Conservation (phyloP, 1,140 invertebrate species). For the Psix sp. region DNA sequence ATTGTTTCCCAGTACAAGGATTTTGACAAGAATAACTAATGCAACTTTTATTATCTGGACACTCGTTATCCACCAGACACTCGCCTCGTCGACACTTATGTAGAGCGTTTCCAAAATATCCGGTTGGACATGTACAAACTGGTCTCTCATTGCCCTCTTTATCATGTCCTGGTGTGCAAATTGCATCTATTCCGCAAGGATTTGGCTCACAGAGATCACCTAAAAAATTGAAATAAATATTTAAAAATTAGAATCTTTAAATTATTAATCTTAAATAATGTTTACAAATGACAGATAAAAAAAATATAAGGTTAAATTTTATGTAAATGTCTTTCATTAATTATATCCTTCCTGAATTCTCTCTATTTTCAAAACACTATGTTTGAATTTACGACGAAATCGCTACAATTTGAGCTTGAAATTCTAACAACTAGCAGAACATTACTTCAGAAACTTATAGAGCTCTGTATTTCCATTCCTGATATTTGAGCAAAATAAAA, state of each 20-base stretch:
- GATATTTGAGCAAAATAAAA: too few species aligned
- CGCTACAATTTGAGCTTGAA: too few species aligned
- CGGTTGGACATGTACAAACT: constrained; percentile 87
- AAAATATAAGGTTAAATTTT: too few species aligned
- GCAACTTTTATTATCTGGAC: constrained; percentile 83
- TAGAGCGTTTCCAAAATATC: constrained; percentile 89
- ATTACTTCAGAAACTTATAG: too few species aligned
- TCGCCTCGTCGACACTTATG: constrained; percentile 84
- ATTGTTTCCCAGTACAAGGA: constrained; percentile 86
- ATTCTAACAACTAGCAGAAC: too few species aligned
- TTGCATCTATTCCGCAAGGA: constrained; percentile 89
- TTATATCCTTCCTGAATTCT: too few species aligned
- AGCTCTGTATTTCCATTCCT: too few species aligned
- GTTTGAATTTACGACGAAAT: too few species aligned
- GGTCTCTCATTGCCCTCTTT: constrained; percentile 87
- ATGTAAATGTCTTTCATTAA: too few species aligned
- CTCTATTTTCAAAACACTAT: too few species aligned
- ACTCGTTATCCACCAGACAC: constrained; percentile 85
- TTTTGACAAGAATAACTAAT: constrained; percentile 85
- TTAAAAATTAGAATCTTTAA: background rate
- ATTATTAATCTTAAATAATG: background rate
- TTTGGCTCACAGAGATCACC: constrained; percentile 89
- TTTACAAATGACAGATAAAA: background rate
- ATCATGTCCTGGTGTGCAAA: constrained; percentile 89
- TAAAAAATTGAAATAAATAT: constrained; percentile 59